Percentiles rank a stretch among this genome's conserved stretches.
Evolutionary conservation across 2,888 invertebrate species (phyloP).

Genomic region (Mesorhabditis sp.): DNA sequence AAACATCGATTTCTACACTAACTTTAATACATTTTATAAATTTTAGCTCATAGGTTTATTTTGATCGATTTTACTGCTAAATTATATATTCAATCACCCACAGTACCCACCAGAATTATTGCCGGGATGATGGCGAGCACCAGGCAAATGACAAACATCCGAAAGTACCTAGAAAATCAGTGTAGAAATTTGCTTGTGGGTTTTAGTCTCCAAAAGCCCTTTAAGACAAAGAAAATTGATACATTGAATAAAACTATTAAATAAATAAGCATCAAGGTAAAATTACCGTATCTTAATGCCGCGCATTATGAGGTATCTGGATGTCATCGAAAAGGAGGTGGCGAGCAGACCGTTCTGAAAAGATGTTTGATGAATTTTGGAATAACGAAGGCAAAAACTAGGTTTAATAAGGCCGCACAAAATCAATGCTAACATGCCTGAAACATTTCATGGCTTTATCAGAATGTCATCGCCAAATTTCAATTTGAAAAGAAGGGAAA

Average conservation of each 20-base stretch:
- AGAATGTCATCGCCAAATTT: too few relatives aligned
- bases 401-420: too few relatives aligned
- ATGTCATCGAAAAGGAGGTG: not conserved
- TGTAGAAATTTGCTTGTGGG: not conserved
- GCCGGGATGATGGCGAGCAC: not conserved
- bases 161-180: not conserved
- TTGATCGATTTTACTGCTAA: too few relatives aligned
- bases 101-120: not conserved
- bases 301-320: not conserved
- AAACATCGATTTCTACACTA: too few relatives aligned
- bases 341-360: not conserved
- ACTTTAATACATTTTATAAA: too few relatives aligned
- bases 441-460: too few relatives aligned
- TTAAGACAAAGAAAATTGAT: not conserved
- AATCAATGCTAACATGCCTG: too few relatives aligned
- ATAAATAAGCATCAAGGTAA: not conserved
- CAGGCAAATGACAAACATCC: not conserved
- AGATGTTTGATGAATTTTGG: not conserved
- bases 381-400: too few relatives aligned
- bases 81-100: too few relatives aligned
- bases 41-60: too few relatives aligned
- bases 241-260: not conserved
- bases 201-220: too few relatives aligned
- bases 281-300: not conserved
- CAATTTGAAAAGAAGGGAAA: too few relatives aligned